Percentiles rank a stretch among this genome's conserved stretches.
These are phyloP conservation scores for Dryococelus australis DNA, from an alignment of 2,888 invertebrate genomes.

Conservation along the genomic window DNA sequence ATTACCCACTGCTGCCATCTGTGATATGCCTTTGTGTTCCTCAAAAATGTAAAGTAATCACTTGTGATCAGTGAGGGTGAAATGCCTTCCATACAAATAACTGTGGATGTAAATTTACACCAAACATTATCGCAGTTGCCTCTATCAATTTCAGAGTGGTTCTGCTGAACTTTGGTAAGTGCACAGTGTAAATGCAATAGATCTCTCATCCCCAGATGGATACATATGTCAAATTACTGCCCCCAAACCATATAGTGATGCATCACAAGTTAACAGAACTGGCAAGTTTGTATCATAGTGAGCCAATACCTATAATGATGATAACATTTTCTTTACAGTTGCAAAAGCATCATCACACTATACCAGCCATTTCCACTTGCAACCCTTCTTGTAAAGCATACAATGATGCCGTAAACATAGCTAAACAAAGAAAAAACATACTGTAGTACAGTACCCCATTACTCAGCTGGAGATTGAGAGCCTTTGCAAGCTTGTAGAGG, in stretches of 20 bases:
- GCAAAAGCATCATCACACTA: too few species aligned
- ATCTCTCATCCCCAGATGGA: conserved; percentile 44
- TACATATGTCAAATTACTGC: conserved; percentile 49
- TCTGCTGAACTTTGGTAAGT: conserved; percentile 46
- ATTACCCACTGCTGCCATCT: conserved; percentile 52
- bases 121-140: conserved; percentile 50
- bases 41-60: conserved; percentile 55
- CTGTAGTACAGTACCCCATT: conserved; percentile 37
- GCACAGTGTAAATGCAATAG: conserved; percentile 48
- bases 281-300: neutral
- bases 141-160: conserved; percentile 50
- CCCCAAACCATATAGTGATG: conserved; percentile 47
- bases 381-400: too few species aligned
- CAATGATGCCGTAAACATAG: neutral
- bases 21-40: conserved; percentile 50
- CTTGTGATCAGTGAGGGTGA: conserved; percentile 55
- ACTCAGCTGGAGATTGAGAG: too few species aligned
- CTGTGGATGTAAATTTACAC: conserved; percentile 49
- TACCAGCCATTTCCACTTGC: too few species aligned
- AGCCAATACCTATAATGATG: neutral
- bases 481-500: too few species aligned
- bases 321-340: too few species aligned
- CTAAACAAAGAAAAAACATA: neutral
- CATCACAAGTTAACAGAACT: conserved; percentile 55
- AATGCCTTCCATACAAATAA: conserved; percentile 47